These are phyloP conservation scores for Portevinia maculata DNA, from an alignment of 2,888 invertebrate species.

Conservation along the genomic window DNA sequence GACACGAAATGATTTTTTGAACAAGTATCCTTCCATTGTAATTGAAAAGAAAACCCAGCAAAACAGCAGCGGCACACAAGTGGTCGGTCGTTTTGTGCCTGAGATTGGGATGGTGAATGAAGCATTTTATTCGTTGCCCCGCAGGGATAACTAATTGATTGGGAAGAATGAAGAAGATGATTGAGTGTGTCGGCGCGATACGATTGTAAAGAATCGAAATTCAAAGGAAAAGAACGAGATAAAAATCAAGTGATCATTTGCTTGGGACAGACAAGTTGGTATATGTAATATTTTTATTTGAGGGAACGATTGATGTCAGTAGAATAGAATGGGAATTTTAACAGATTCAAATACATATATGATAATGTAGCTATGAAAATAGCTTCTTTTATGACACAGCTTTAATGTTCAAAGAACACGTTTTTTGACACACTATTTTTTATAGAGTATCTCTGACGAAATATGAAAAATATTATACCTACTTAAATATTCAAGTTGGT, in stretches of 20 bases:
- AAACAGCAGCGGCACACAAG: slow-evolving; percentile 22
- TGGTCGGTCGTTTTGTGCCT: slow-evolving; percentile 32
- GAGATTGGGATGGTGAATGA: slow-evolving; percentile 52
- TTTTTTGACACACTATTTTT: too few species aligned
- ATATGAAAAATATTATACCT: too few species aligned
- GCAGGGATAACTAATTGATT: slow-evolving; percentile 65
- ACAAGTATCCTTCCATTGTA: slow-evolving; percentile 41
- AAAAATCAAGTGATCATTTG: slow-evolving; percentile 22
- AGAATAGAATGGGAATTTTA: neutral
- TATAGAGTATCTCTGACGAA: too few species aligned
- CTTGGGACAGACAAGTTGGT: neutral
- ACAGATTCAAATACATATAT: neutral
- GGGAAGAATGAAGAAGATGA: slow-evolving; percentile 59
- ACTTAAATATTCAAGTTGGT: too few species aligned
- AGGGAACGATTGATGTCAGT: neutral
- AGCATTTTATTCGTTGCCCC: slow-evolving; percentile 57
- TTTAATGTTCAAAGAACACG: neutral
- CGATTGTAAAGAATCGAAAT: slow-evolving; percentile 41
- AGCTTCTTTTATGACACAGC: neutral
- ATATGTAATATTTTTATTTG: slow-evolving; percentile 26
- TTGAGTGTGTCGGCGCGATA: slow-evolving; percentile 54
- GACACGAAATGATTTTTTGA: slow-evolving; percentile 52
- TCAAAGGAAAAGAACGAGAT: slow-evolving; percentile 43
- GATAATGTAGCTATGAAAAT: neutral
- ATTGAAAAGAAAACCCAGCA: slow-evolving; percentile 20